phyloP scores from a whole-genome alignment of 2,888 invertebrate genomes.

The Leptinotarsa tumamoca region DNA sequence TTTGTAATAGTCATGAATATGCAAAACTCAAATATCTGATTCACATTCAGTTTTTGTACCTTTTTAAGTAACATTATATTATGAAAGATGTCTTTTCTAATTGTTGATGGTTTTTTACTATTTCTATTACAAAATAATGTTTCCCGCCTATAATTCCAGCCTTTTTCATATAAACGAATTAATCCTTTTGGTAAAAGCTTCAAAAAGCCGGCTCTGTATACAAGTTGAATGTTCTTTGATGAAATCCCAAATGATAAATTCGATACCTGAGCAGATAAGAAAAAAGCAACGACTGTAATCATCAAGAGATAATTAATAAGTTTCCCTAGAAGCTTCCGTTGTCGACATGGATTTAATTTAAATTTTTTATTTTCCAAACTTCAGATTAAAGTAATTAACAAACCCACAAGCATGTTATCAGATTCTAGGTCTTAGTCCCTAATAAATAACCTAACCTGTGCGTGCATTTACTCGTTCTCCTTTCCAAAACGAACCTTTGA shows the following conservation, averaged over 20 bases:
- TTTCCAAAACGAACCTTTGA: constrained; percentile 51
- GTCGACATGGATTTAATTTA: constrained; percentile 41
- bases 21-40: no score
- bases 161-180: no score
- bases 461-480: constrained; percentile 36
- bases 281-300: constrained; percentile 39
- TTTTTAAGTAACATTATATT: no score
- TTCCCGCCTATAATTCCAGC: no score
- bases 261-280: constrained; percentile 33
- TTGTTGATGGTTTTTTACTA: no score
- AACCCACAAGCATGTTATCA: constrained; percentile 44
- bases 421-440: constrained; percentile 35
- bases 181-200: not conserved
- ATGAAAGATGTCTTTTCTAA: no score
- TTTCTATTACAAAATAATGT: no score
- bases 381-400: constrained; percentile 45
- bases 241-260: constrained; percentile 33
- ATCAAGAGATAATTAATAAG: constrained; percentile 37
- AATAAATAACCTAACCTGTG: constrained; percentile 42
- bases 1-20: no score
- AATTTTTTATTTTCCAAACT: constrained; percentile 40
- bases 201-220: not conserved
- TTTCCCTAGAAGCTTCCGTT: constrained; percentile 35
- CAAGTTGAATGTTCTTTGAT: not conserved
- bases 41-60: no score